Base-by-base conservation (phyloP, 1,140 invertebrate genomes). In the Leptoteleia sp. region DNA sequence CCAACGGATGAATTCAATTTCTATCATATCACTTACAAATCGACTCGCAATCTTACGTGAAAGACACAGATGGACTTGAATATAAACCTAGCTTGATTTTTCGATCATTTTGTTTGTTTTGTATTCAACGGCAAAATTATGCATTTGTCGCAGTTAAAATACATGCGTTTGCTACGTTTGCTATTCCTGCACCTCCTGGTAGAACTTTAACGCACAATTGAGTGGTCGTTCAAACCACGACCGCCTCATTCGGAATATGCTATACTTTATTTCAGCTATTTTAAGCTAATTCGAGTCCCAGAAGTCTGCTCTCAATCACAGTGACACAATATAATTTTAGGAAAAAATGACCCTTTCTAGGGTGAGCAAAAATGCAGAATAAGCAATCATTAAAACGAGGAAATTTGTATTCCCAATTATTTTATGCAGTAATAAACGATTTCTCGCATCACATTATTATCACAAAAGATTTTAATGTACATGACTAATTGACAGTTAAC, bases 241-340 rank as follows among this genome's bases (percentile, higher is more conserved):
- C 27, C 48, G 45, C 8, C 38, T 54, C 9, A 16, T 31, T 33
- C 38, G 15, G 16, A 54, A n/a, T 37, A 33, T n/a, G 11, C 61
- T 40, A 52, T 3, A 5, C 13, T 35, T 52, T 11, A 22, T 12
- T 43, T 52, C 15, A 27, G 15, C 40, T 67, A 68, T 38, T 31
- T 70, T 70, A 38, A 72, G 29, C 31, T 62, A 40, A 6, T 62
- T 62, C 31, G 33, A 38, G 11, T 61, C 17, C 47, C 57, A 55
- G 31, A 27, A 29, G 29, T 54, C 61, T 35, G 50, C 15, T 62
- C 50, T 40, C 70, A 57, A 64, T 73, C 70, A 73, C 70, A 64
- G 50, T 55, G 12, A 55, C 33, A 57, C 7, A 29, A 29, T 43
- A 45, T 42, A 15, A 33, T 61, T 61, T 38, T 19, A 0, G 12